Percentiles rank a stretch among this genome's conserved stretches.
These are phyloP conservation scores for Montipora capitata DNA, from an alignment of 92 coral and sea anemone species.

Conservation along the genomic window DNA sequence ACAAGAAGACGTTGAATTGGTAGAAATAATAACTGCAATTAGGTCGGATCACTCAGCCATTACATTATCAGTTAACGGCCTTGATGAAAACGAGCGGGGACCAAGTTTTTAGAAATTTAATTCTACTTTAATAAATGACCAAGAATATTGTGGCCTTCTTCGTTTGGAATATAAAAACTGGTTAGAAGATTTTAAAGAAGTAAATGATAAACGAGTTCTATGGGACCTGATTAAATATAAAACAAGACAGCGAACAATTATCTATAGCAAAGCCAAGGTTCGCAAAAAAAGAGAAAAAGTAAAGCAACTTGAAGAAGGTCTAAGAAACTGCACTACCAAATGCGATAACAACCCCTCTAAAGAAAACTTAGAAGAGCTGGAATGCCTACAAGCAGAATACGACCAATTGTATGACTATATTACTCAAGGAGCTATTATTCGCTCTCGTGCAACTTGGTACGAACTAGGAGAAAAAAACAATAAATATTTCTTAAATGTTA, in stretches of 20 bases:
- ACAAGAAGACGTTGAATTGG: too few relatives aligned
- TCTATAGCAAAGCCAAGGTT: conserved; percentile 61
- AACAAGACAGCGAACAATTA: conserved; percentile 14
- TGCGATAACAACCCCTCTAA: too few relatives aligned
- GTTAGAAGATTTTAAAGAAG: conserved; percentile 17
- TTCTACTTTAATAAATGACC: too few relatives aligned
- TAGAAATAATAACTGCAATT: too few relatives aligned
- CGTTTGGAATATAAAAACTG: conserved; percentile 26
- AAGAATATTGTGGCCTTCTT: conserved; percentile 33
- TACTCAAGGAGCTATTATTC: conserved; percentile 23
- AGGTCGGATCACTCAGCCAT: too few relatives aligned
- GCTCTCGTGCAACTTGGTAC: background rate
- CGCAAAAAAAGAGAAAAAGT: conserved; percentile 38
- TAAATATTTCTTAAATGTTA: conserved; percentile 27
- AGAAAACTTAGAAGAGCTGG: conserved; percentile 17
- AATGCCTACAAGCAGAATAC: too few relatives aligned
- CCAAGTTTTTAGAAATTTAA: too few relatives aligned
- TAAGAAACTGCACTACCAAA: conserved; percentile 20
- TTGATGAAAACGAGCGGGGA: background rate
- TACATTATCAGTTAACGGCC: background rate
- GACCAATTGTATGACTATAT: conserved; percentile 18
- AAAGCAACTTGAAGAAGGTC: conserved; percentile 31
- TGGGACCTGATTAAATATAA: conserved; percentile 52
- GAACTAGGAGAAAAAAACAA: conserved; percentile 30
- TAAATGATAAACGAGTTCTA: too few relatives aligned